A percentile compares a stretch with the other conserved stretches of the same genome.
Evolutionary conservation across 1,140 invertebrate species (phyloP).

Genomic region (Conopomorpha cramerella): DNA sequence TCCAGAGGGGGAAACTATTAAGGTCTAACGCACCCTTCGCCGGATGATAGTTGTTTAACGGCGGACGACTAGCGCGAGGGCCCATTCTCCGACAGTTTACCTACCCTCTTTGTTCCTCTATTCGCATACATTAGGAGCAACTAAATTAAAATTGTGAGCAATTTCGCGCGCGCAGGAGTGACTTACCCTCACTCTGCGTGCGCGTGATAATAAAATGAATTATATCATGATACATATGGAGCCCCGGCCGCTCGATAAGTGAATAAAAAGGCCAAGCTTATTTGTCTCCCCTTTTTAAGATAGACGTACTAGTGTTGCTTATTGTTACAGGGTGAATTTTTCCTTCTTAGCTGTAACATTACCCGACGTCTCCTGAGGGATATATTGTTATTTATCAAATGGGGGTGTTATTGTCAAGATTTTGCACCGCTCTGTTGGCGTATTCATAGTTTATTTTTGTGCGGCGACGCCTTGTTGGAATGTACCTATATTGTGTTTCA

Average conservation of each 20-base stretch:
- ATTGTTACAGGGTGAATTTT: not conserved
- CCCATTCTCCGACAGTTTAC: constrained; percentile 6
- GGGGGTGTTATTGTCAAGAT: too few species aligned
- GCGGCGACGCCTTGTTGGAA: too few species aligned
- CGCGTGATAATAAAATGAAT: constrained; percentile 38
- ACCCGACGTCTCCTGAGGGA: too few species aligned
- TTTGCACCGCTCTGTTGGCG: too few species aligned
- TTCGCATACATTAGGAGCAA: constrained; percentile 53
- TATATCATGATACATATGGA: constrained; percentile 45
- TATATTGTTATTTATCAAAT: too few species aligned
- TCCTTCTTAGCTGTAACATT: too few species aligned
- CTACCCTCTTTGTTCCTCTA: constrained; percentile 34
- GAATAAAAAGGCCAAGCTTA: constrained; percentile 29
- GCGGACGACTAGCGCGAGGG: constrained; percentile 18
- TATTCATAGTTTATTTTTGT: too few species aligned
- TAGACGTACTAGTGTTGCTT: constrained; percentile 5
- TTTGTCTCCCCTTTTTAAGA: constrained; percentile 23
- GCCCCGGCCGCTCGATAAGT: constrained; percentile 31
- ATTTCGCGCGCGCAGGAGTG: constrained; percentile 29
- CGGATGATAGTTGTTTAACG: constrained; percentile 51
- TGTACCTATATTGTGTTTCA: too few species aligned
- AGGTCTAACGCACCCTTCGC: constrained; percentile 31
- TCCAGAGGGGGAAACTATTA: constrained; percentile 49
- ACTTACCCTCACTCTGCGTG: constrained; percentile 17
- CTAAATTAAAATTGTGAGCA: constrained; percentile 58